Percentiles rank a stretch among this genome's conserved stretches.
Evolutionary conservation across 2,888 invertebrate species (phyloP).

Genomic region (Suillia variegata): DNA sequence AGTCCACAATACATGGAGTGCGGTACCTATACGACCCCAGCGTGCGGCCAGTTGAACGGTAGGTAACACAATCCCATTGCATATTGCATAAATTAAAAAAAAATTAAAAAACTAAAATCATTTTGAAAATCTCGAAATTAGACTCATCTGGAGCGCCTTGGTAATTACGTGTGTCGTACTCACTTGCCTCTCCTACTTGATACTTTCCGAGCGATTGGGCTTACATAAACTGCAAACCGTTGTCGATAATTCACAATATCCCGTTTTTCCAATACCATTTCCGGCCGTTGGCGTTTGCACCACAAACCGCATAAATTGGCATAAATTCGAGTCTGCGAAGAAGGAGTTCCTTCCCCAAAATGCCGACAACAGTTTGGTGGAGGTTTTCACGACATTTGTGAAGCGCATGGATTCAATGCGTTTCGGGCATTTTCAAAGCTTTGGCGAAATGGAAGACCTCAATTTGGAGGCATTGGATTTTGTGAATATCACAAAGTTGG

Average conservation of each 20-base stretch:
- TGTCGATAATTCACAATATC: conserved; percentile 56
- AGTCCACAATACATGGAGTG: conserved; percentile 55
- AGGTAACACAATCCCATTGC: conserved; percentile 7
- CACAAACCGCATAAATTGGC: conserved; percentile 56
- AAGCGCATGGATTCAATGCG: conserved; percentile 45
- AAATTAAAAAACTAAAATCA: no score
- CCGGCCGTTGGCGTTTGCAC: conserved; percentile 57
- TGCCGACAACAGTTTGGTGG: conserved; percentile 33
- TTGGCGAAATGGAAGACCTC: conserved; percentile 43
- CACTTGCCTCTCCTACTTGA: conserved; percentile 40
- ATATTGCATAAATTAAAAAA: conserved; percentile 4
- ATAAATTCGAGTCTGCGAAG: conserved; percentile 44
- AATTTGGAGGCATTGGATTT: conserved; percentile 48
- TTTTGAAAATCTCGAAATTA: no score
- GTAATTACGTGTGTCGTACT: conserved; percentile 42
- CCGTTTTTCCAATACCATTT: conserved; percentile 52
- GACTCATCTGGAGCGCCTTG: conserved; percentile 50
- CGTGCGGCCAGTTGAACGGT: conserved; percentile 51
- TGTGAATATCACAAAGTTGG: conserved; percentile 44
- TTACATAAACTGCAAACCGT: conserved; percentile 52
- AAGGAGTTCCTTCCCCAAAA: conserved; percentile 43
- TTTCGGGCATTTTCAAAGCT: conserved; percentile 46
- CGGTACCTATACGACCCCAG: conserved; percentile 50
- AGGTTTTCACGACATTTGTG: conserved; percentile 43
- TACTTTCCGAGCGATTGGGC: conserved; percentile 46